Conservation (phyloP, 2,888 invertebrate species). For the Asteroscopus sphinx region DNA sequence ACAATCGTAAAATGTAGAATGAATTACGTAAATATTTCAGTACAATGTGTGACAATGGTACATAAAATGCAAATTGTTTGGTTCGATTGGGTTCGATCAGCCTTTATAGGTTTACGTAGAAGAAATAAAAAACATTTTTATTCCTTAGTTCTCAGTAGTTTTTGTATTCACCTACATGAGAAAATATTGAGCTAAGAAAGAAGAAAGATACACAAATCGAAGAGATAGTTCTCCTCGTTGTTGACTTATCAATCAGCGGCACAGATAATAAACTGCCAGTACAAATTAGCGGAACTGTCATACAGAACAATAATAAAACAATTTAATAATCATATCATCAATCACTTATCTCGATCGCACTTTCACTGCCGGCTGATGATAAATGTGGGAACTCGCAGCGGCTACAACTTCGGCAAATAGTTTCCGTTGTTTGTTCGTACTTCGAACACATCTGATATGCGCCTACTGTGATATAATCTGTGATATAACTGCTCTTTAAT, state of each 20-base stretch:
- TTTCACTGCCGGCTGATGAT: slow-evolving; percentile 50
- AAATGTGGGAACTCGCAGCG: slow-evolving; percentile 36
- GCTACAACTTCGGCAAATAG: slow-evolving; percentile 30
- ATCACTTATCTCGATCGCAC: slow-evolving; percentile 51
- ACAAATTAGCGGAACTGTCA: slow-evolving; percentile 38
- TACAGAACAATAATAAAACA: slow-evolving; percentile 45
- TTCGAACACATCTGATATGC: slow-evolving; percentile 12
- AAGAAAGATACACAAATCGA: not conserved
- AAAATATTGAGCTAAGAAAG: slow-evolving; percentile 3
- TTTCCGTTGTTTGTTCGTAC: slow-evolving; percentile 46
- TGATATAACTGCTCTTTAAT: slow-evolving; percentile 34
- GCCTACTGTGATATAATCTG: slow-evolving; percentile 30
- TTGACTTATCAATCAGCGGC: slow-evolving; percentile 29
- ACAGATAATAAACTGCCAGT: slow-evolving; percentile 36
- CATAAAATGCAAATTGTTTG: slow-evolving; percentile 25
- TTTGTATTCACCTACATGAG: not conserved
- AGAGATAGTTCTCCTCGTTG: not conserved
- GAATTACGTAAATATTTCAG: slow-evolving; percentile 7
- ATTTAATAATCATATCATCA: slow-evolving; percentile 49
- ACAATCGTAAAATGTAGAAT: slow-evolving; percentile 17
- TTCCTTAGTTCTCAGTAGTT: slow-evolving; percentile 3
- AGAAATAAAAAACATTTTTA: slow-evolving; percentile 6
- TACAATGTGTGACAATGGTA: slow-evolving; percentile 11
- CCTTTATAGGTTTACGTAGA: slow-evolving; percentile 30
- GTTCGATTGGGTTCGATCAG: not conserved